Conservation (phyloP, 1,140 invertebrate species). For the Bombus consobrinus region DNA sequence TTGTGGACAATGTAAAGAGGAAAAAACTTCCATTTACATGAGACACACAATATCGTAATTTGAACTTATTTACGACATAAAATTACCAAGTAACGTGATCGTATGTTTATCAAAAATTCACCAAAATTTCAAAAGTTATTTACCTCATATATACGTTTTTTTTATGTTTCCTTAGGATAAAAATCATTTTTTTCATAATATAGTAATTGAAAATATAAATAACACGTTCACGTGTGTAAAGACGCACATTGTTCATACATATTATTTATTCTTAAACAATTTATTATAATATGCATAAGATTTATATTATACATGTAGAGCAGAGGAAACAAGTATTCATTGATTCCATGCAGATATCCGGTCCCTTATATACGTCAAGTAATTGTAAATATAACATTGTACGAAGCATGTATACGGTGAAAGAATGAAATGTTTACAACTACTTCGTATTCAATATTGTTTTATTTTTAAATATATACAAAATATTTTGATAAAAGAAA, state of each 20-base stretch:
- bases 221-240: conserved; percentile 15
- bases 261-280: background rate
- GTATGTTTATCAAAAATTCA: conserved; percentile 1
- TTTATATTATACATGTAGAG: conserved; percentile 8
- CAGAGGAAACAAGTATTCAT: background rate
- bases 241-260: background rate
- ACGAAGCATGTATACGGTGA: too few relatives aligned
- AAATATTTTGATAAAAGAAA: background rate
- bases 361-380: background rate
- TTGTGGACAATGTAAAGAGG: conserved; percentile 11
- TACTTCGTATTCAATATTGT: background rate
- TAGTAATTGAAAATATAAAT: conserved; percentile 38
- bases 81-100: background rate
- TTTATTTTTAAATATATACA: background rate
- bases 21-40: conserved; percentile 6
- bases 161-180: background rate
- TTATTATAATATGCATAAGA: background rate
- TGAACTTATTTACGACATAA: conserved; percentile 41
- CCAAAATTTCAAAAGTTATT: conserved; percentile 18
- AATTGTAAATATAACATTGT: background rate
- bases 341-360: background rate
- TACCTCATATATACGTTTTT: background rate
- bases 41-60: conserved; percentile 32
- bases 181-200: conserved; percentile 34
- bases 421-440: background rate